phyloP scores from a whole-genome alignment of 2,797 vertebrate species.

The Chelon auratus region DNA sequence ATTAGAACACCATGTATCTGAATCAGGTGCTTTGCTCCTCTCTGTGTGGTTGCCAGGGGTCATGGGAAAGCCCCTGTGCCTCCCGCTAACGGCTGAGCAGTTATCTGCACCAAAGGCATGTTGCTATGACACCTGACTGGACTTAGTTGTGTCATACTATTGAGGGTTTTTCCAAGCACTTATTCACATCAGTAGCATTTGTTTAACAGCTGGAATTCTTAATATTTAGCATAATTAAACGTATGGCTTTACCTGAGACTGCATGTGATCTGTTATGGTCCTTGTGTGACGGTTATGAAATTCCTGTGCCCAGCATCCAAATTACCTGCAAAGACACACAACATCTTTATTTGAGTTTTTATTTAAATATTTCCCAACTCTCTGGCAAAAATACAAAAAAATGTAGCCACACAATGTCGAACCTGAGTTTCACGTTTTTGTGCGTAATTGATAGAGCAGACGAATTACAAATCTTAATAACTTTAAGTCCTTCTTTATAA shows the following conservation, averaged over 20 bases:
- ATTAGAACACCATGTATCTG: constrained; percentile 38
- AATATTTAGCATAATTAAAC: constrained; percentile 1
- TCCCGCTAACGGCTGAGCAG: constrained; percentile 52
- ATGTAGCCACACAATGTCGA: no score
- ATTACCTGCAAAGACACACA: constrained; percentile 64
- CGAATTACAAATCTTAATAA: no score
- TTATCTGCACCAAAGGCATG: constrained; percentile 59
- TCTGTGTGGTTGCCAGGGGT: constrained; percentile 66
- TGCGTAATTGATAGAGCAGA: no score
- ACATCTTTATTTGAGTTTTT: not conserved
- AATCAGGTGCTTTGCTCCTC: constrained; percentile 61
- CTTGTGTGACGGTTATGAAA: constrained; percentile 51
- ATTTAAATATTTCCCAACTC: not conserved
- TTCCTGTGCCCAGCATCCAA: constrained; percentile 44
- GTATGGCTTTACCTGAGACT: constrained; percentile 82
- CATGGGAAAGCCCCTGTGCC: constrained; percentile 78
- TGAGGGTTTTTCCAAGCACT: constrained; percentile 27
- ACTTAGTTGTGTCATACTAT: constrained; percentile 22
- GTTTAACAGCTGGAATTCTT: constrained; percentile 10
- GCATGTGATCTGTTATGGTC: constrained; percentile 80
- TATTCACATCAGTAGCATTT: not conserved
- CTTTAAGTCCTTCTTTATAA: no score
- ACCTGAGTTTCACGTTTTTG: no score
- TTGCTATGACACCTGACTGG: constrained; percentile 54
- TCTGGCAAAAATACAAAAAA: not conserved